Evolutionary conservation across 1,140 invertebrate species (phyloP), one percentile per base, ranked within the genome.

Genomic region (Neodiprion lecontei): DNA sequence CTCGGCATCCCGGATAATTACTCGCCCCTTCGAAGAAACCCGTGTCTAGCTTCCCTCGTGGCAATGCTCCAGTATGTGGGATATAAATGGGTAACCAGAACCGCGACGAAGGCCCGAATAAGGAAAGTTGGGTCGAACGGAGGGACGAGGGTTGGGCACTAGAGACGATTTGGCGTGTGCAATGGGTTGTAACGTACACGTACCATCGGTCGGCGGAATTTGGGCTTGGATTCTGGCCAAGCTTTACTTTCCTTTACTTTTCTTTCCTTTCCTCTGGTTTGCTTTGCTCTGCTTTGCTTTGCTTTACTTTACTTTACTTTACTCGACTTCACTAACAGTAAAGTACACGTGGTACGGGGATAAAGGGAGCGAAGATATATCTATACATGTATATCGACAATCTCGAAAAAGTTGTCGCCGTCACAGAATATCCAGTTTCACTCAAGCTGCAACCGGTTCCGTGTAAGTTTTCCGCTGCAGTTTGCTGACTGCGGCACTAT

Each of bases 111-210:
- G 53, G 53, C 11, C 9, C 11, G n/a, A 17, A 17, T 12, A 17
- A 14, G 11, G 28, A 9, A 17, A n/a, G 78, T 70, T 78, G 77
- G 78, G 78, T 81, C 53, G 72, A 78, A 75, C 80, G 80, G 79
- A 79, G 69, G 61, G 73, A 50, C 77, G 73, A 81, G 75, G 79
- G 80, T 75, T 77, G 77, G 79, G 78, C 72, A 79, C 77, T 76
- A 82, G 81, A 86, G 80, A 85, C 84, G 83, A 82, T 87, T 87
- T 79, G 83, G 82, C 84, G 80, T 86, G 86, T 86, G 85, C 84
- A 87, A 87, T 87, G 86, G 84, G 78, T 84, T 82, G 84, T 86
- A 85, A 86, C 84, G 84, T 78, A 79, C 73, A 75, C 82, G 76
- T 76, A 78, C 79, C 76, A 79, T 74, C 77, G 79, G 79, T 78